Evolutionary conservation across 2,113 vertebrate species (phyloP).

Genomic region (Nicator chloris): DNA sequence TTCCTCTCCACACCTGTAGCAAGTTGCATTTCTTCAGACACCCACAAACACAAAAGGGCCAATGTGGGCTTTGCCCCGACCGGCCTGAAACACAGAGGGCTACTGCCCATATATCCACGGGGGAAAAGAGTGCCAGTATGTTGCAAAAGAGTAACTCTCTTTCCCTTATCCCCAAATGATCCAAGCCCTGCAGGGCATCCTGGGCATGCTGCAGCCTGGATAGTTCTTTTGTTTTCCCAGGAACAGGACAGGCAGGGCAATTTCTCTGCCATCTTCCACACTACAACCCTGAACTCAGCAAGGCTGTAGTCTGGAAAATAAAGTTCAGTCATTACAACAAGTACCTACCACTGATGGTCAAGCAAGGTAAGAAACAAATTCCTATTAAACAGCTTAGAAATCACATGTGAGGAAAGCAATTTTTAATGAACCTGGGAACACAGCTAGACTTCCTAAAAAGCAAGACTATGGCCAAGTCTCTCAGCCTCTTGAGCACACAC

Average conservation of each 20-base stretch:
- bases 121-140: not conserved
- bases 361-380: not conserved
- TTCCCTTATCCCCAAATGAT: not conserved
- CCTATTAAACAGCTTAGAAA: not conserved
- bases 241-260: not conserved
- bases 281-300: not conserved
- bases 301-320: not conserved
- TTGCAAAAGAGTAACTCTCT: not conserved
- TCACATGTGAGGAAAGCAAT: not conserved
- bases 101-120: fast-evolving
- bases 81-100: not conserved
- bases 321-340: not conserved
- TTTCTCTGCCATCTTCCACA: not conserved
- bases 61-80: not conserved
- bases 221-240: not conserved
- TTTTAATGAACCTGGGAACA: not conserved
- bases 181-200: not conserved
- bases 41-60: not conserved
- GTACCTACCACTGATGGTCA: not conserved
- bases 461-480: not conserved
- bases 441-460: not conserved
- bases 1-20: not conserved
- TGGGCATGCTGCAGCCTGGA: not conserved
- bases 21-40: not conserved
- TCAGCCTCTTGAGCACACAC: not conserved